Conservation (phyloP, 2,888 invertebrate genomes). For the Drosophila flavopinicola region DNA sequence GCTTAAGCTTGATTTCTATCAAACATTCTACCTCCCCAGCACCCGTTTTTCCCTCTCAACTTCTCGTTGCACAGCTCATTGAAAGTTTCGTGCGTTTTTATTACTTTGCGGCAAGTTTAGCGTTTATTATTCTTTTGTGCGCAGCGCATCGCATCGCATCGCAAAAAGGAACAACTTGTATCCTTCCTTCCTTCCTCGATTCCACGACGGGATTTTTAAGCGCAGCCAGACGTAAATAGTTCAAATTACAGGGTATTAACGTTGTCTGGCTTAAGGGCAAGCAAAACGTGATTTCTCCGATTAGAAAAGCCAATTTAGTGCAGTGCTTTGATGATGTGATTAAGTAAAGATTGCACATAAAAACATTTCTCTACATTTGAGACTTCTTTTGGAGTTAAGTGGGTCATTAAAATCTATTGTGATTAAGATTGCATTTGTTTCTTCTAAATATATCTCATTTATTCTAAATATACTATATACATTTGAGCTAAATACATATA, state of each 20-base stretch:
- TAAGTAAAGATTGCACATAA: neutral
- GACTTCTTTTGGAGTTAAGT: too few relatives aligned
- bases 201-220: neutral
- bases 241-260: constrained; percentile 46
- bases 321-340: neutral
- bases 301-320: constrained; percentile 15
- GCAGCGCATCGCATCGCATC: constrained; percentile 2
- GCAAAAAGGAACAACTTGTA: constrained; percentile 7
- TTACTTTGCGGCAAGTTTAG: constrained; percentile 68
- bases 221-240: constrained; percentile 33
- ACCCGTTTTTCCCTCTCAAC: neutral
- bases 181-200: neutral
- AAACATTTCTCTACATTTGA: too few relatives aligned
- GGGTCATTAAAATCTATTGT: too few relatives aligned
- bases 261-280: neutral
- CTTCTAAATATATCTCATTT: too few relatives aligned
- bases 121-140: constrained; percentile 56
- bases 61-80: constrained; percentile 64
- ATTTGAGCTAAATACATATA: too few relatives aligned
- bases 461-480: too few relatives aligned
- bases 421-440: too few relatives aligned
- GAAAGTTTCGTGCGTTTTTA: constrained; percentile 78
- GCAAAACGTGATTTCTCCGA: constrained; percentile 9
- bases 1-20: constrained; percentile 34
- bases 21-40: neutral